These are phyloP conservation scores for Knipowitschia caucasica DNA, from an alignment of 2,797 vertebrate species.

Conservation along the genomic window DNA sequence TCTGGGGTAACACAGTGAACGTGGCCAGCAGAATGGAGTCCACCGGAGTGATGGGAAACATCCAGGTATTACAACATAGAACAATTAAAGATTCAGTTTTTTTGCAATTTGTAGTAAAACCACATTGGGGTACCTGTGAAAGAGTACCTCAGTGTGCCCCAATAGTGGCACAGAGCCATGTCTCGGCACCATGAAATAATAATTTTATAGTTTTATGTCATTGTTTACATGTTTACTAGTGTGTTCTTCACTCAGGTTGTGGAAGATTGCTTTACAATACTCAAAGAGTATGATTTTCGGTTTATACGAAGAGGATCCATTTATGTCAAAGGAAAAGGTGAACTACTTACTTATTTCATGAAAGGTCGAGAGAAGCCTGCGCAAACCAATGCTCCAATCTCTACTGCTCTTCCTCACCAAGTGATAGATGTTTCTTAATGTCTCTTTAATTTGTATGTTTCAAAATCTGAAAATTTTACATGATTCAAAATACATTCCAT, in stretches of 20 bases:
- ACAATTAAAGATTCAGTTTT: no score
- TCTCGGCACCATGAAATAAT: conserved; percentile 6
- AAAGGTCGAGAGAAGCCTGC: conserved; percentile 86
- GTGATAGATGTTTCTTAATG: conserved; percentile 64
- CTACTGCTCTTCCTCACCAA: conserved; percentile 86
- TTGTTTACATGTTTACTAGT: background rate
- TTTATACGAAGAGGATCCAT: conserved; percentile 90
- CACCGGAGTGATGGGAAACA: conserved; percentile 94
- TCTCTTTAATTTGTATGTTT: no score
- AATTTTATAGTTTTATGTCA: background rate
- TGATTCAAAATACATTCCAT: background rate
- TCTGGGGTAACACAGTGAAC: conserved; percentile 96
- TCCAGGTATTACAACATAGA: no score
- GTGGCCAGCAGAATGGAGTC: conserved; percentile 98
- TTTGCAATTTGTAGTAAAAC: no score
- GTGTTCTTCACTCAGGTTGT: conserved; percentile 79
- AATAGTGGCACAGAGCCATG: background rate
- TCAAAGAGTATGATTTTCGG: conserved; percentile 90
- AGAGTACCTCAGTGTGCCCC: no score
- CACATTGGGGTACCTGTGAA: no score
- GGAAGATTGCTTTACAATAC: conserved; percentile 87
- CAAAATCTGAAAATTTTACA: background rate
- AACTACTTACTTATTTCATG: conserved; percentile 92
- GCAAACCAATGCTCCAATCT: conserved; percentile 56
- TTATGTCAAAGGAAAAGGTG: conserved; percentile 94